Conservation (phyloP, 2,113 vertebrate genomes). For the Sinocyclocheilus anshuiensis region DNA sequence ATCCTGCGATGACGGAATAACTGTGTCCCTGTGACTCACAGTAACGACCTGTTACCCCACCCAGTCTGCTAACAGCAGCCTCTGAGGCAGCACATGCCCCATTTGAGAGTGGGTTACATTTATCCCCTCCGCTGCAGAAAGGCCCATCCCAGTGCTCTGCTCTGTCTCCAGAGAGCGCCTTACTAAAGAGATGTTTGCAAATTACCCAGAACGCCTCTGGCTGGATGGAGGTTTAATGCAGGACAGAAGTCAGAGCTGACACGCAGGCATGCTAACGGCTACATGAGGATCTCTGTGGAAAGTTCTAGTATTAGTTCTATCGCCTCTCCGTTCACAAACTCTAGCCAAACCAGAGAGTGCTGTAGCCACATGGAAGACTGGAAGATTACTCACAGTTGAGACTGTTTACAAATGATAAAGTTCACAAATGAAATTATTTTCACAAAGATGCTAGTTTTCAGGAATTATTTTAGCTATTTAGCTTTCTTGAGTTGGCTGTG, state of each 20-base stretch:
- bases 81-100: slow-evolving; percentile 28
- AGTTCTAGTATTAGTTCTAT: not conserved
- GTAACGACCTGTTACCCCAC: slow-evolving; percentile 41
- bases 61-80: slow-evolving; percentile 37
- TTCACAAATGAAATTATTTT: not conserved
- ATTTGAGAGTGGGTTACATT: slow-evolving; percentile 42
- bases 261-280: slow-evolving; percentile 46
- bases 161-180: slow-evolving; percentile 34
- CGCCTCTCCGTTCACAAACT: not conserved
- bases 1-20: slow-evolving; percentile 44
- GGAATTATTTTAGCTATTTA: not conserved
- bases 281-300: slow-evolving; percentile 19
- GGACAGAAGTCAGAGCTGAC: slow-evolving; percentile 34
- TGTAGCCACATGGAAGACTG: not conserved
- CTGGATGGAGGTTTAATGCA: slow-evolving; percentile 35
- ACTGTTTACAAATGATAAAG: not conserved
- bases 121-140: slow-evolving; percentile 32
- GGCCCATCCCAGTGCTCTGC: slow-evolving; percentile 7
- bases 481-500: not conserved
- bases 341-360: not conserved
- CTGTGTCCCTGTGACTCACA: slow-evolving; percentile 39
- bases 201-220: slow-evolving; percentile 33
- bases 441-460: not conserved
- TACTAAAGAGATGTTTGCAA: slow-evolving; percentile 44
- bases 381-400: slow-evolving; percentile 19